These are phyloP conservation scores for Caenorhabditis becei DNA, from an alignment of 2,888 invertebrate species.

Conservation along the genomic window DNA sequence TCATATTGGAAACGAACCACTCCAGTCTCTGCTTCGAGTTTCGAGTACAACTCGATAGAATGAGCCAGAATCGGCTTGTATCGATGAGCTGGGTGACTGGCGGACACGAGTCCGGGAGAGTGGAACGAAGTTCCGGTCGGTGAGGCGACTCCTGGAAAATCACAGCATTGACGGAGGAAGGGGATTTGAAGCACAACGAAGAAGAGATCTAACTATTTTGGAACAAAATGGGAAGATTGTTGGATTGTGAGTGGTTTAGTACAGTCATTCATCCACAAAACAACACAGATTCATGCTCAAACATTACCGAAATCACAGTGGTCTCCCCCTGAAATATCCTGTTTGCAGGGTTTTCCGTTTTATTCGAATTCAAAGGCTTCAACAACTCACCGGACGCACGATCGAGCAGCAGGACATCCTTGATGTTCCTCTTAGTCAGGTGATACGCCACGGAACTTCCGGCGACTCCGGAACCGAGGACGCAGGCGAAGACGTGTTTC, in stretches of 20 bases:
- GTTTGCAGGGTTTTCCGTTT: background rate
- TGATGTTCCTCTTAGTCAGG: slow-evolving; percentile 82
- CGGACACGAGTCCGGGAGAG: slow-evolving; percentile 81
- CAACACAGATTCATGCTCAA: slow-evolving; percentile 32
- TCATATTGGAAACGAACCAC: slow-evolving; percentile 78
- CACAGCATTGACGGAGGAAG: no score
- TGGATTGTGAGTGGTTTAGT: background rate
- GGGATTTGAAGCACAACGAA: no score
- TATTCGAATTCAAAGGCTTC: no score
- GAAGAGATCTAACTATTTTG: slow-evolving; percentile 1
- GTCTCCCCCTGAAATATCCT: slow-evolving; percentile 21
- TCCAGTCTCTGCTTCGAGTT: slow-evolving; percentile 83
- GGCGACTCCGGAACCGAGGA: slow-evolving; percentile 83
- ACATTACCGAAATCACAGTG: slow-evolving; percentile 35
- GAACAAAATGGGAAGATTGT: background rate
- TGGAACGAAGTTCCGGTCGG: slow-evolving; percentile 74
- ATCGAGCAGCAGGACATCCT: slow-evolving; percentile 75
- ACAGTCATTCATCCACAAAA: slow-evolving; percentile 19
- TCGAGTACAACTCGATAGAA: slow-evolving; percentile 82
- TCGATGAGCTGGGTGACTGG: slow-evolving; percentile 83
- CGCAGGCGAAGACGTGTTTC: slow-evolving; percentile 72
- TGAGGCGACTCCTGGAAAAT: slow-evolving; percentile 67
- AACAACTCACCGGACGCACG: slow-evolving; percentile 61
- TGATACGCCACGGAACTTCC: slow-evolving; percentile 83
- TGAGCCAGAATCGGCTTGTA: slow-evolving; percentile 82